These are phyloP conservation scores for Cyanocitta stelleri DNA, from an alignment of 2,113 vertebrate species.

Conservation along the genomic window DNA sequence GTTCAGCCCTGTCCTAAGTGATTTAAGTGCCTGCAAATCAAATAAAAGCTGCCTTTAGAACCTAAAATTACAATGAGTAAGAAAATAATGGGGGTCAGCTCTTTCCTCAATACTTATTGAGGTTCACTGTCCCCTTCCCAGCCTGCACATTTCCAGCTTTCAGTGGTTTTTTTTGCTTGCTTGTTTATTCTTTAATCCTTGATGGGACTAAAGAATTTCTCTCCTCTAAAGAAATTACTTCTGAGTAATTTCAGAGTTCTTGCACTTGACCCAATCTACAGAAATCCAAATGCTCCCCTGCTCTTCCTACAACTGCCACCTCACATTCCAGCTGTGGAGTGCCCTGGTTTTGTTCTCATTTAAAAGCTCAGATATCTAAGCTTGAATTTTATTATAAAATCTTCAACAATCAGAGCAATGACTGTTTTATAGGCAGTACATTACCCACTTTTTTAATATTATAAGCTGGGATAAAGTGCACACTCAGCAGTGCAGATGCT, in stretches of 20 bases:
- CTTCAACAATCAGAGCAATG: background rate
- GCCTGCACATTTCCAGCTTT: background rate
- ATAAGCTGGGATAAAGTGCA: background rate
- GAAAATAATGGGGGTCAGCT: background rate
- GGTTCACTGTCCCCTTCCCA: background rate
- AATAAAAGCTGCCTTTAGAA: background rate
- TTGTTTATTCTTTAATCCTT: background rate
- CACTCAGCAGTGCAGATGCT: background rate
- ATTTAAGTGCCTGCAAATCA: background rate
- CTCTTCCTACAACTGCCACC: background rate
- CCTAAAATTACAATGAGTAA: background rate
- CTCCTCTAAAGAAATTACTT: background rate
- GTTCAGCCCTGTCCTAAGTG: background rate
- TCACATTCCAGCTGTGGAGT: background rate
- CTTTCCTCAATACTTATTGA: background rate
- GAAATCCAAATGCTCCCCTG: background rate
- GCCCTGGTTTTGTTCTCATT: background rate
- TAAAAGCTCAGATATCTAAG: background rate
- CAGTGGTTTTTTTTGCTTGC: fast-evolving
- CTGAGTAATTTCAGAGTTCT: background rate
- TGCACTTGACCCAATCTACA: background rate
- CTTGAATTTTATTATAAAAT: background rate
- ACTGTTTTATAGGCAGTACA: background rate
- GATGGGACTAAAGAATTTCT: background rate
- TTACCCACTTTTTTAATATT: background rate